Conservation (phyloP, 23 tunicate species). For the Corella eumyota region DNA sequence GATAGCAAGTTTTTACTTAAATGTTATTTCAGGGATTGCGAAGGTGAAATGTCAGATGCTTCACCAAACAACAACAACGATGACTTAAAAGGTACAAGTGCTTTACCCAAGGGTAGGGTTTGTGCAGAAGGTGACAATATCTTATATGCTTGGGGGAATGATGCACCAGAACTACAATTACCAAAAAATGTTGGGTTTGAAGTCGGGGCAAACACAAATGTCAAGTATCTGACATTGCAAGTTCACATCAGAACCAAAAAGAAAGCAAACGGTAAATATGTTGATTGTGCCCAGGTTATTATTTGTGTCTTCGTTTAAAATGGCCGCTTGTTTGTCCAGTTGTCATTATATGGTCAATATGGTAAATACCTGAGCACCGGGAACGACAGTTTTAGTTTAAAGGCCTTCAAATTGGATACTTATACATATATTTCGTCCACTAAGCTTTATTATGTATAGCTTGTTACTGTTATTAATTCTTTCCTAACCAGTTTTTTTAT, state of each 20-base stretch:
- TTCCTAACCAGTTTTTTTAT: background rate
- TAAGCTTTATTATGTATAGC: background rate
- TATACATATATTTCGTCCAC: background rate
- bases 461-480: background rate
- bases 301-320: no score
- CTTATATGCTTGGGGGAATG: constrained; percentile 56
- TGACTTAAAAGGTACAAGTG: background rate
- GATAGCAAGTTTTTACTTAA: no score
- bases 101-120: background rate
- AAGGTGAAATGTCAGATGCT: no score
- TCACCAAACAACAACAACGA: no score
- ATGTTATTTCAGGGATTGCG: no score
- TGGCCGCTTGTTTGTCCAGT: no score
- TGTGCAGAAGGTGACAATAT: constrained; percentile 8
- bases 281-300: no score
- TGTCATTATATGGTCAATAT: no score
- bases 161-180: constrained; percentile 32
- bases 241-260: constrained; percentile 27
- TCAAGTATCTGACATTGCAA: constrained; percentile 31
- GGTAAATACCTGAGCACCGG: no score
- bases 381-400: no score
- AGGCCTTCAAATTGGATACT: background rate
- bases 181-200: constrained; percentile 36
- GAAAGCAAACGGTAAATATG: constrained; percentile 2
- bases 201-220: constrained; percentile 16